Conservation (phyloP, 2,888 invertebrate genomes). For the Alsophila aescularia region DNA sequence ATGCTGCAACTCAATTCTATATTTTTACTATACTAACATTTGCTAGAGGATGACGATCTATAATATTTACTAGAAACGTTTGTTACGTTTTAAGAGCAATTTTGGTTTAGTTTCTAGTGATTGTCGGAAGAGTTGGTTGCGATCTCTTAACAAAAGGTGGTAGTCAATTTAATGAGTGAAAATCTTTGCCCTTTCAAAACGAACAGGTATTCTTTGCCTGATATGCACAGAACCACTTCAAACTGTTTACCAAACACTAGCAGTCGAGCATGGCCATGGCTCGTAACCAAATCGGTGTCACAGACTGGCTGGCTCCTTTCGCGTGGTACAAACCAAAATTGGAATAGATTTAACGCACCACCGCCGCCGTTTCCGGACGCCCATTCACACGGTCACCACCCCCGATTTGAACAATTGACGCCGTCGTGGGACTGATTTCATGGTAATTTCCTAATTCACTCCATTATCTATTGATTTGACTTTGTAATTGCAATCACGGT, state of each 20-base stretch:
- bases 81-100: too few species aligned
- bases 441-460: constrained; percentile 69
- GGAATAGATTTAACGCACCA: constrained; percentile 76
- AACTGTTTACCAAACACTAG: constrained; percentile 3
- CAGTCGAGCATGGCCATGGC: too few species aligned
- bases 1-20: too few species aligned
- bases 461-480: constrained; percentile 59
- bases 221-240: background rate
- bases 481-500: constrained; percentile 55
- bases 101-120: too few species aligned
- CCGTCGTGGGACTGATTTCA: constrained; percentile 78
- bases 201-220: background rate
- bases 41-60: too few species aligned
- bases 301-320: constrained; percentile 9
- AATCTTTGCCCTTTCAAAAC: background rate
- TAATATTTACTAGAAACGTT: too few species aligned
- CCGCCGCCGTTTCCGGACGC: constrained; percentile 59
- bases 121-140: too few species aligned
- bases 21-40: too few species aligned
- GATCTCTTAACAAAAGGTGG: too few species aligned
- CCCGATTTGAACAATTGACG: constrained; percentile 57
- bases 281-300: constrained; percentile 14
- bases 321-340: constrained; percentile 54
- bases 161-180: too few species aligned
- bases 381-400: constrained; percentile 55